A percentile compares a stretch with the other conserved stretches of the same genome.
Evolutionary conservation across 2,113 vertebrate genomes (phyloP).

Genomic region (Hypomesus transpacificus): DNA sequence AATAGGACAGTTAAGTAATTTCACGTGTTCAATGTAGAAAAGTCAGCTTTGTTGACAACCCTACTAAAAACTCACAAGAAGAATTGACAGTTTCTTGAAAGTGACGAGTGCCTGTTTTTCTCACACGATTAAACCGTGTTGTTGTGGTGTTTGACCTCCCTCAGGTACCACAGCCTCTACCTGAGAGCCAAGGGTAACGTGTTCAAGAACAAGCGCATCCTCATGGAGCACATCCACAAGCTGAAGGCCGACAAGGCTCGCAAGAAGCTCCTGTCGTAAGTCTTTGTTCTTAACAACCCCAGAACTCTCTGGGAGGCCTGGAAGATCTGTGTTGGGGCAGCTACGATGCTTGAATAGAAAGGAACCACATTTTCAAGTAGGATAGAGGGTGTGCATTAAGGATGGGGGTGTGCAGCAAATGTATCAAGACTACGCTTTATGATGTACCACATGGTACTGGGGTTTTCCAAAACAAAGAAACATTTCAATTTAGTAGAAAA

Average conservation of each 20-base stretch:
- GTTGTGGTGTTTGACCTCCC: background rate
- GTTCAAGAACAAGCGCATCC: conserved; percentile 98
- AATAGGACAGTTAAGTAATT: too few relatives aligned
- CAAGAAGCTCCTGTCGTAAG: conserved; percentile 98
- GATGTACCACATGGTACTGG: too few relatives aligned
- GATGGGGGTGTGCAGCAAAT: too few relatives aligned
- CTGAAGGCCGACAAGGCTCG: conserved; percentile 98
- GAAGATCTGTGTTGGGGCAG: background rate
- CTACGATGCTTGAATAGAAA: too few relatives aligned
- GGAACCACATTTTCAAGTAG: too few relatives aligned
- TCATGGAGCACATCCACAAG: conserved; percentile 99
- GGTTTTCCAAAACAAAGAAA: background rate
- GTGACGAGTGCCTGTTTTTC: background rate
- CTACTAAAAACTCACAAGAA: too few relatives aligned
- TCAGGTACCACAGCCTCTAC: conserved; percentile 96
- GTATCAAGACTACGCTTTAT: too few relatives aligned
- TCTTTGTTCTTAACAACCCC: conserved; percentile 23
- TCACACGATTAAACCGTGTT: background rate
- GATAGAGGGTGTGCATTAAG: too few relatives aligned
- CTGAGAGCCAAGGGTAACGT: conserved; percentile 97
- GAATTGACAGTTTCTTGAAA: background rate
- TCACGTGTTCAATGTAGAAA: too few relatives aligned
- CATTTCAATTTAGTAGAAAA: background rate
- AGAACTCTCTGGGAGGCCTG: background rate
- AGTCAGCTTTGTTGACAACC: too few relatives aligned